A percentile compares a stretch with the other conserved stretches of the same genome.
Evolutionary conservation across 1,140 invertebrate species (phyloP).

Genomic region (Ctenoplectra terminalis): DNA sequence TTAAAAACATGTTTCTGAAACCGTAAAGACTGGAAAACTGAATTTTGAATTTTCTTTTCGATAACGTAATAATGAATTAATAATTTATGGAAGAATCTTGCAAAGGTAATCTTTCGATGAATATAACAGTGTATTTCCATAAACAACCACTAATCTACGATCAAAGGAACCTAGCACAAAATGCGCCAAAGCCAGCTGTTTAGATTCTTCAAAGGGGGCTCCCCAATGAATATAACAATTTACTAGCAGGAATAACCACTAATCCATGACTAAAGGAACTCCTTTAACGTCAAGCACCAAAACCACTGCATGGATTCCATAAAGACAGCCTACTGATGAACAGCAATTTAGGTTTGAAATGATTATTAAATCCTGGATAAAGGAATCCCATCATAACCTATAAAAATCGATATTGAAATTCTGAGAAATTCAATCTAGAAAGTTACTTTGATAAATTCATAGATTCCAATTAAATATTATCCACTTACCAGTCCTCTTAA

Average conservation of each 20-base stretch:
- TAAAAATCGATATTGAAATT: background rate
- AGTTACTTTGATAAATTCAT: too few relatives aligned
- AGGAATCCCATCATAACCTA: background rate
- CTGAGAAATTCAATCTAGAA: too few relatives aligned
- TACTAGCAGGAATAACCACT: background rate
- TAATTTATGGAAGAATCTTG: too few relatives aligned
- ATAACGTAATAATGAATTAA: too few relatives aligned
- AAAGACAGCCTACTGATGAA: background rate
- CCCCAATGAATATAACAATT: slow-evolving; percentile 1
- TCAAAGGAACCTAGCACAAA: background rate
- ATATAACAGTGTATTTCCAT: too few relatives aligned
- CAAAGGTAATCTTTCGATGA: too few relatives aligned
- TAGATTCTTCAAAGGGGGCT: background rate
- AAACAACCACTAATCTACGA: background rate
- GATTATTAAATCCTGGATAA: background rate
- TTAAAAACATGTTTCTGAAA: too few relatives aligned
- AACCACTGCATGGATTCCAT: background rate
- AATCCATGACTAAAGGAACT: background rate
- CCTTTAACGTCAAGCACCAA: background rate
- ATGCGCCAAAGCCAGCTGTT: background rate
- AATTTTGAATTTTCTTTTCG: too few relatives aligned
- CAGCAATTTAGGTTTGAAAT: background rate
- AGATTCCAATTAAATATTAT: too few relatives aligned
- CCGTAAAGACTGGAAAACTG: too few relatives aligned
- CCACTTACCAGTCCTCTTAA: too few relatives aligned